A percentile compares a stretch with the other conserved stretches of the same genome.
phyloP scores from a whole-genome alignment of 2,888 invertebrate species.

The Venustoraphidia nigricollis region DNA sequence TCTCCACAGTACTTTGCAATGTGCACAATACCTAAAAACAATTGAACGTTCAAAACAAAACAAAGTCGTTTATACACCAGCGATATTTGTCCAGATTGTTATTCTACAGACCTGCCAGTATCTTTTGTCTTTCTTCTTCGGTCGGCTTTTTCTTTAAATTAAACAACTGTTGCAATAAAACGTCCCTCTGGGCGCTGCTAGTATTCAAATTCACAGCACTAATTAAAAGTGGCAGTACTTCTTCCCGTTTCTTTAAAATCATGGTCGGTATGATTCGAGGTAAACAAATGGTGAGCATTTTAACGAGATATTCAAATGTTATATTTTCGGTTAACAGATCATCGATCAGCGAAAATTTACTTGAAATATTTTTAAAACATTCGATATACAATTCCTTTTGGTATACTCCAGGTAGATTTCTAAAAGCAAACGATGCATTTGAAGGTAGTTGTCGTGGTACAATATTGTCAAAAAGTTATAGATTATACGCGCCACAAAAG shows the following conservation, averaged over 20 bases:
- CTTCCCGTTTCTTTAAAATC: slow-evolving; percentile 49
- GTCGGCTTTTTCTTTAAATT: slow-evolving; percentile 56
- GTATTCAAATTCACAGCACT: slow-evolving; percentile 43
- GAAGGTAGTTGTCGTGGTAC: no score
- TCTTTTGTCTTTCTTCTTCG: slow-evolving; percentile 42
- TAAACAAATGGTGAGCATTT: slow-evolving; percentile 37
- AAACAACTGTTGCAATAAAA: slow-evolving; percentile 47
- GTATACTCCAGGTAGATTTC: slow-evolving; percentile 34
- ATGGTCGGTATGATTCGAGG: slow-evolving; percentile 52
- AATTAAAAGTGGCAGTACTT: slow-evolving; percentile 47
- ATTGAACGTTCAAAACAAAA: no score
- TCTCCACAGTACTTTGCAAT: slow-evolving; percentile 31
- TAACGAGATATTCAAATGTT: slow-evolving; percentile 28
- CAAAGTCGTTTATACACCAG: no score
- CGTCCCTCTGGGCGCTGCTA: slow-evolving; percentile 40
- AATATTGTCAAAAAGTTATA: no score
- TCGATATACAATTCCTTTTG: slow-evolving; percentile 34
- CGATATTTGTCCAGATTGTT: background rate
- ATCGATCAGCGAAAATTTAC: slow-evolving; percentile 21
- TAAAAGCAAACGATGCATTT: slow-evolving; percentile 16
- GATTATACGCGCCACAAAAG: no score
- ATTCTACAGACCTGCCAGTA: slow-evolving; percentile 30
- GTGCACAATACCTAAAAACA: slow-evolving; percentile 26
- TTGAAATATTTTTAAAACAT: slow-evolving; percentile 29
- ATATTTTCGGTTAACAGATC: slow-evolving; percentile 24